Evolutionary conservation across 2,113 vertebrate genomes (phyloP).

Genomic region (Tylochromis polylepis): DNA sequence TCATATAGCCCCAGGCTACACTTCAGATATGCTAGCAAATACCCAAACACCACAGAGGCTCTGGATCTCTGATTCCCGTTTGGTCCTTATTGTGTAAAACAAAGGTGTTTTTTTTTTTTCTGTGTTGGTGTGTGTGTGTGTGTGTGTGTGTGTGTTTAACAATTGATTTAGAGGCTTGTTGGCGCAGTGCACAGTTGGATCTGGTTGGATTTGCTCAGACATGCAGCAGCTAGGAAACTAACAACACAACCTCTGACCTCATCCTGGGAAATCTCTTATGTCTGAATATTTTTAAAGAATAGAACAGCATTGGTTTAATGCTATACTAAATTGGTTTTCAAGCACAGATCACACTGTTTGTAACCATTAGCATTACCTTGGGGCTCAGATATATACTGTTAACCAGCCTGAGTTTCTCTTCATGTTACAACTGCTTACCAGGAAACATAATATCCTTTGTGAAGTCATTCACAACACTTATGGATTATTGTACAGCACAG

Average conservation of each 20-base stretch:
- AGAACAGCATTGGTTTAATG: not conserved
- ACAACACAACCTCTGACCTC: not conserved
- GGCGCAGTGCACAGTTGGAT: not conserved
- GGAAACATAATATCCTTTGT: slow-evolving; percentile 27
- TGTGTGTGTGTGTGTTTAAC: not conserved
- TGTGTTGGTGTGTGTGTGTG: no score
- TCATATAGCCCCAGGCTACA: slow-evolving; percentile 1
- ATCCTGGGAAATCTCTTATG: not conserved
- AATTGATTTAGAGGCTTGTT: not conserved
- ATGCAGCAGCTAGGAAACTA: not conserved
- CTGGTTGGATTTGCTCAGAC: not conserved
- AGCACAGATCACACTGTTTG: not conserved
- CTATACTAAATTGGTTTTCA: not conserved
- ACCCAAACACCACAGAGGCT: slow-evolving; percentile 12
- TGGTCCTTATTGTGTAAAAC: slow-evolving; percentile 8
- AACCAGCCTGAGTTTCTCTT: not conserved
- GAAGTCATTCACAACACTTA: slow-evolving; percentile 24
- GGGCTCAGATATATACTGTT: not conserved
- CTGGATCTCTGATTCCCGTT: not conserved
- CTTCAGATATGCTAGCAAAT: slow-evolving; percentile 15
- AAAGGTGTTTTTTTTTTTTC: not conserved
- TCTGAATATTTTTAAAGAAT: not conserved
- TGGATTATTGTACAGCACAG: slow-evolving; percentile 54
- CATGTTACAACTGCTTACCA: not conserved
- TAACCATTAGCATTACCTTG: not conserved